Evolutionary conservation across 2,888 invertebrate species (phyloP), one percentile per base, ranked within the genome.

Genomic region (Ormyrus nitidulus): DNA sequence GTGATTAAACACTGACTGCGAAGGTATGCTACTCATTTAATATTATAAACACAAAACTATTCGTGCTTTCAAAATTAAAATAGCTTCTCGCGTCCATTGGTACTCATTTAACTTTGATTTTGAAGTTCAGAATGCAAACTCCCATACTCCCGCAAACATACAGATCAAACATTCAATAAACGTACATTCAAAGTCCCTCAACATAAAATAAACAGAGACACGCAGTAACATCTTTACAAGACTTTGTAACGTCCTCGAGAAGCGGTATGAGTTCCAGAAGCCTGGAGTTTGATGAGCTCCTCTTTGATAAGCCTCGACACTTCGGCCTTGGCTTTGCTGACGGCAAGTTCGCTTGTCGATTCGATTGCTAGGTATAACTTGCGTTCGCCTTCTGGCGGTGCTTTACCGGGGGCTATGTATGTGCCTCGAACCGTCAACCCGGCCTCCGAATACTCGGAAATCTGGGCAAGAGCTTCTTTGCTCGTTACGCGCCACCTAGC

Each of bases 361-460:
- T 99, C 99, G 85, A 99, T 98, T n/a, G 99, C 98, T 84, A 99
- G 93, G 91, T 99, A 99, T 0, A 99, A 92, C 89, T 99, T 99
- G 34, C 99, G 92, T 87, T 99, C 99, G 48, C 97, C 97, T 84
- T 98, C 98, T 0, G 97, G 97, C 0, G 97, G 95, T 11, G 93
- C 92, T 90, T 98, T 97, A 80, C 98, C 98, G 1, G 96, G 94
- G 0, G 95, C 95, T 9, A 98, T 98, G 88, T 97, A 97, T 0
- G 98, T 98, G n/a, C 99, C 99, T 62, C 99, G 94, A 0, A 99
- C 99, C 0, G 99, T 99, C 82, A 99, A 96, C 56, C 99, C 99
- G 0, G 99, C 99, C 90, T 99, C 99, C 0, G 99, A 99, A 91
- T 99, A 99, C 91, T 99, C 99, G 69, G 98, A 98, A 87, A 99